Base-by-base conservation (phyloP, 2,888 invertebrate species). In the Chalcis sispes region DNA sequence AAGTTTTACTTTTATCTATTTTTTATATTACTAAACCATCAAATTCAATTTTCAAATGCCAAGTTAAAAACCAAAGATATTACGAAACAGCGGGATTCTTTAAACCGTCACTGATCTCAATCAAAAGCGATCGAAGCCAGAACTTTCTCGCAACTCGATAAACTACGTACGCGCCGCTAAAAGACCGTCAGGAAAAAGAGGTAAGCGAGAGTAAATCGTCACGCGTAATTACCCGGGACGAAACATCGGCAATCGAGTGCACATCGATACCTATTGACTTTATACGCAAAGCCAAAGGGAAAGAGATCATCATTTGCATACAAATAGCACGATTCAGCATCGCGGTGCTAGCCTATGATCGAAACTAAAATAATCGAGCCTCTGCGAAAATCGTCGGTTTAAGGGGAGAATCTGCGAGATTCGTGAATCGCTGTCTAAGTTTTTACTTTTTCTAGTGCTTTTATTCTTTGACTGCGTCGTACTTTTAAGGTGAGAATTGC, bases 191-290 rank as follows among this genome's bases (percentile, higher is more conserved):
- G 18, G 18, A 56, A 36, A 20, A 1, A 32, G 58, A 18, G 18
- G n/a, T 15, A 4, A 42, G n/a, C 4, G 1, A 15, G 77, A 79
- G 77, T 61, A 79, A 79, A 79, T 78, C 77, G 79, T 79, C 77
- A 72, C 77, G 77, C 76, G 77, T 77, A 81, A 81, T 81, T 80
- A 81, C 77, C 23, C 25, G 20, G 46, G 20, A 7, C 32, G 72
- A 70, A 18, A 20, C 72, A 62, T 15, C 27, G 64, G n/a, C 32
- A 15, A 36, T 8, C 48, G 64, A 27, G 23, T 8, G 27, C 1
- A 36, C 32, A 61, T 61, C 52, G 52, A n/a, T 42, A 46, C 29
- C 15, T 2, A 8, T 2, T 36, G 25, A 25, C 42, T 54, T 13
- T 52, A 61, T 42, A 46, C 59, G 52, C 59, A 70, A 29, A 52